Evolutionary conservation across 1,140 invertebrate species (phyloP).

Genomic region (Drosophila malerkotliana): DNA sequence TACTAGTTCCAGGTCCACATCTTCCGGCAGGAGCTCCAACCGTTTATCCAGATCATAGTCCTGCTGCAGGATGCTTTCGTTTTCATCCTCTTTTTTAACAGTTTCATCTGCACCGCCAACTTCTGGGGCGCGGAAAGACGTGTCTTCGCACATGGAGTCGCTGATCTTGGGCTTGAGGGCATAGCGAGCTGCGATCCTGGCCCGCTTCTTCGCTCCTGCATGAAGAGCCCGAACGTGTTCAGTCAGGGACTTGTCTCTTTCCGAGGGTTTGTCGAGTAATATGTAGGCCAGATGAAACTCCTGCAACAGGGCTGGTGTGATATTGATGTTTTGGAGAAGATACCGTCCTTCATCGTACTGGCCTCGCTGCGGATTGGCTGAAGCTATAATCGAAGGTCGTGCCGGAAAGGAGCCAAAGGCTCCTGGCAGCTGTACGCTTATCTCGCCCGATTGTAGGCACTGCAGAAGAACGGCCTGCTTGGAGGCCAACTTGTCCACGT

Average conservation of each 20-base stretch:
- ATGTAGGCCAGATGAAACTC: conserved; percentile 98
- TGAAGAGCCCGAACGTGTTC: conserved; percentile 72
- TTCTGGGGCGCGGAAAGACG: not conserved
- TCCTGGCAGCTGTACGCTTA: conserved; percentile 96
- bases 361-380: conserved; percentile 95
- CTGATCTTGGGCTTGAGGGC: conserved; percentile 54
- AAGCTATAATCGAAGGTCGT: conserved; percentile 93
- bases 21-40: conserved; percentile 84
- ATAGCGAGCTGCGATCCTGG: conserved; percentile 53
- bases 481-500: conserved; percentile 95
- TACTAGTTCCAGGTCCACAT: conserved; percentile 88
- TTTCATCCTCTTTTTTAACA: conserved; percentile 9
- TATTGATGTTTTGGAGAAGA: conserved; percentile 94
- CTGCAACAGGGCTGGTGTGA: conserved; percentile 93
- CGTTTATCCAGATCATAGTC: conserved; percentile 85
- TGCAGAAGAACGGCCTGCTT: conserved; percentile 92
- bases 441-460: conserved; percentile 97
- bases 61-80: conserved; percentile 47
- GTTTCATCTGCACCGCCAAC: not conserved
- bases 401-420: conserved; percentile 91
- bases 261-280: conserved; percentile 92
- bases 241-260: conserved; percentile 84
- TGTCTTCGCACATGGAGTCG: conserved; percentile 53
- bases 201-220: conserved; percentile 62
- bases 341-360: conserved; percentile 95